Conservation (phyloP, 1,140 invertebrate species). For the Drosophila sulfurigaster region DNA sequence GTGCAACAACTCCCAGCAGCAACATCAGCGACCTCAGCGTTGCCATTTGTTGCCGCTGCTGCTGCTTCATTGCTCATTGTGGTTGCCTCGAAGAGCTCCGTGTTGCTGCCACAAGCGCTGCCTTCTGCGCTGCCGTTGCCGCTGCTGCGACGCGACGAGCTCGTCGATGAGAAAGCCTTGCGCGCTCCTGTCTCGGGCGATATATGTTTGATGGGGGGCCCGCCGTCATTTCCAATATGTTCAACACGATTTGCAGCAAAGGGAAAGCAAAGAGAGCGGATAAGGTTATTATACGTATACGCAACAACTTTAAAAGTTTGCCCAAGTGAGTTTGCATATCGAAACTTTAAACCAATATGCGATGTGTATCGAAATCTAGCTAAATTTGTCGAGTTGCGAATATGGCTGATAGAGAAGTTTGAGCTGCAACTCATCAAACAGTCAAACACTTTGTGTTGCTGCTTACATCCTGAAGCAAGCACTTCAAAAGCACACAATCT, state of each 20-base stretch:
- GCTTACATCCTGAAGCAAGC: neutral
- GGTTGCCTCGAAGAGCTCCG: slow-evolving; percentile 34
- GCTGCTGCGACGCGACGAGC: slow-evolving; percentile 70
- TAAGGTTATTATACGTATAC: neutral
- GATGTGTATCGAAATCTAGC: too few species aligned
- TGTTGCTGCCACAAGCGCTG: slow-evolving; percentile 39
- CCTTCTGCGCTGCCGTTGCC: slow-evolving; percentile 34
- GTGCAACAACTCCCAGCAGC: slow-evolving; percentile 3
- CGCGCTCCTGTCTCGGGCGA: slow-evolving; percentile 28
- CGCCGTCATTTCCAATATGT: slow-evolving; percentile 8
- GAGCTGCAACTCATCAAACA: neutral
- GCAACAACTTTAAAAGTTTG: neutral
- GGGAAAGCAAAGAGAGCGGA: neutral
- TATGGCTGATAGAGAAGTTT: too few species aligned
- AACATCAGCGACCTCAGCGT: slow-evolving; percentile 20
- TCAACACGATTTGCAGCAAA: neutral
- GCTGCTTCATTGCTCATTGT: slow-evolving; percentile 38
- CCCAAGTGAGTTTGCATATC: neutral
- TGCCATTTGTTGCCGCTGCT: neutral
- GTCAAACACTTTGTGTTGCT: neutral
- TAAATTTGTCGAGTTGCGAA: too few species aligned
- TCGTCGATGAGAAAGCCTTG: slow-evolving; percentile 74
- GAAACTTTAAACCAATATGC: neutral
- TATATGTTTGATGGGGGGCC: too few species aligned
- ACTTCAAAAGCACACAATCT: slow-evolving; percentile 5